Base-by-base conservation (phyloP, 2,888 invertebrate genomes). In the Chydorus sphaericus region DNA sequence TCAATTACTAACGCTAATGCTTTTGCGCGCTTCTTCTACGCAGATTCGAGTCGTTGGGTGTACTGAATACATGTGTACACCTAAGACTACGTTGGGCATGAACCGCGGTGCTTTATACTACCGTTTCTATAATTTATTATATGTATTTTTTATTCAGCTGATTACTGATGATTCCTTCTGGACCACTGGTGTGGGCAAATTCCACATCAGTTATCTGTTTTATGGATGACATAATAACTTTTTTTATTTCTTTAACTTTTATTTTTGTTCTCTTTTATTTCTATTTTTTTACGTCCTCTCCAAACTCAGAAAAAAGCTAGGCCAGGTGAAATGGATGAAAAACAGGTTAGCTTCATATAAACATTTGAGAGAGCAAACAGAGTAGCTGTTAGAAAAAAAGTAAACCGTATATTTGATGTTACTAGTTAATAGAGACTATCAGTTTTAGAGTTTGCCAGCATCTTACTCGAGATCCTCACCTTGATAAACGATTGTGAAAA, bases 231-330 rank as follows among this genome's bases (percentile, higher is more conserved):
- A n/a, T 36, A n/a, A n/a, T 52, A 49, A 23, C 28, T 26, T 44
- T n/a, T 14, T 44, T 11, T 28, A 11, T 4, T 44, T 55, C 36
- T 54, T 58, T 58, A 57, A 50, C 54, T 55, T 54, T 36, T 36
- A 56, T 58, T 57, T 58, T 57, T 59, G 20, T 29, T 51, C 54
- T 54, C 49, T 58, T 52, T 50, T 58, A 44, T 57, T 57, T 44
- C 53, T 55, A 38, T 38, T 59, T 54, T 59, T 60, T 59, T 61
- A 55, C 61, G 59, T 57, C 59, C 54, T 57, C 50, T 60, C 29
- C 55, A n/a, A 54, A 55, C 57, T 59, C 65, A 67, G 65, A 66
- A 64, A 63, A 66, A 64, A 63, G 65, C 60, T 58, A 65, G 66
- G 55, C 65, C 65, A 50, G 66, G 67, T 56, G 63, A 64, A 59